A percentile compares a stretch with the other conserved stretches of the same genome.
Conservation (phyloP, 2,888 invertebrate genomes). For the Polylopha cassiicola region DNA sequence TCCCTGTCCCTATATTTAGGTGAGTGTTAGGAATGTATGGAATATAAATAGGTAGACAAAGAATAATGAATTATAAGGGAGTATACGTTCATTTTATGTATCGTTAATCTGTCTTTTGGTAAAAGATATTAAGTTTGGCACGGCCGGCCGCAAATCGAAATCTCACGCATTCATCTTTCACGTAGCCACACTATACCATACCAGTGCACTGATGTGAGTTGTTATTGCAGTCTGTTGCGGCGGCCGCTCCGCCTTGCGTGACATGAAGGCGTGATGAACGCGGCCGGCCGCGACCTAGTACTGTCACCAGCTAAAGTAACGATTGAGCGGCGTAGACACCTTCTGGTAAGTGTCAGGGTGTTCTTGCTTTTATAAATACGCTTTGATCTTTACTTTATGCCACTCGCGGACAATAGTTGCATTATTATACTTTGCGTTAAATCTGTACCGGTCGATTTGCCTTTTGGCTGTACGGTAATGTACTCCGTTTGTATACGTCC, state of each 20-base stretch:
- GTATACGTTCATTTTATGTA: conserved; percentile 1
- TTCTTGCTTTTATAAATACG: conserved; percentile 70
- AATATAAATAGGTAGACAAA: too few species aligned
- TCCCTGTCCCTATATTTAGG: conserved; percentile 83
- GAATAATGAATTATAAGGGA: too few species aligned
- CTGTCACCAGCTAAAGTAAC: conserved; percentile 71
- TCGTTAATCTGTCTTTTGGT: too few species aligned
- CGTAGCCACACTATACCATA: conserved; percentile 64
- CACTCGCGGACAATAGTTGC: conserved; percentile 59
- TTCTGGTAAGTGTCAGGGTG: conserved; percentile 77
- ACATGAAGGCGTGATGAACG: conserved; percentile 72
- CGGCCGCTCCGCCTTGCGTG: conserved; percentile 60
- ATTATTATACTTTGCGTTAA: conserved; percentile 35
- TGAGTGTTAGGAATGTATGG: conserved; percentile 59
- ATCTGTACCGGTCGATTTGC: conserved; percentile 33
- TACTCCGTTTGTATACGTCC: too few species aligned
- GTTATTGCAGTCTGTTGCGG: conserved; percentile 72
- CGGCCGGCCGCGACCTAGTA: conserved; percentile 70
- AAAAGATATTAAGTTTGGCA: conserved; percentile 33
- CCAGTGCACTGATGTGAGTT: conserved; percentile 69
- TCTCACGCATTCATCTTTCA: conserved; percentile 73
- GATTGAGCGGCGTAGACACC: conserved; percentile 74
- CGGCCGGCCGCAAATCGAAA: conserved; percentile 60
- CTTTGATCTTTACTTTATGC: conserved; percentile 77
- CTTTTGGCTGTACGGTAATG: too few species aligned